Evolutionary conservation across 2,888 invertebrate species (phyloP).

Genomic region (Carpatolechia fugitivella): DNA sequence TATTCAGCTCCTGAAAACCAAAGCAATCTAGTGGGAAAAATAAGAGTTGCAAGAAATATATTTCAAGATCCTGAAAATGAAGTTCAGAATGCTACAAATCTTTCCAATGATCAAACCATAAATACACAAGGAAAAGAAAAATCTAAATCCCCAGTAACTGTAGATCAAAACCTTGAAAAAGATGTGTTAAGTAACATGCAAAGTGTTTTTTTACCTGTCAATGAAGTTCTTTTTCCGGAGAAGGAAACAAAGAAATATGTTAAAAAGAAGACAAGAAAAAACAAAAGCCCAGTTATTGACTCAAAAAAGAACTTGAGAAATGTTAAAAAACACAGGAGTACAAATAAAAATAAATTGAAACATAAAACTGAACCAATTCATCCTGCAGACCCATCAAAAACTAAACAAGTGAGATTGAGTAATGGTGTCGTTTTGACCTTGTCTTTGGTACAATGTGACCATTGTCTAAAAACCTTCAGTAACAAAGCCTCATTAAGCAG

Average conservation of each 20-base stretch:
- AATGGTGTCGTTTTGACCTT: conserved; percentile 41
- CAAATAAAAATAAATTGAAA: not conserved
- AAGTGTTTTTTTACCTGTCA: conserved; percentile 13
- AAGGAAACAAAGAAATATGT: conserved; percentile 4
- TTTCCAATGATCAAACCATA: not conserved
- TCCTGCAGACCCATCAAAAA: conserved; percentile 18
- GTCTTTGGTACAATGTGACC: conserved; percentile 69
- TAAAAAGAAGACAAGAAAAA: conserved; percentile 14
- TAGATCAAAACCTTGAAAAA: conserved; percentile 9
- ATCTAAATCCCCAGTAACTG: not conserved
- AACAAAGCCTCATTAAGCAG: conserved; percentile 83
- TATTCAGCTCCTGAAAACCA: not conserved
- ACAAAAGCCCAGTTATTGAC: not conserved
- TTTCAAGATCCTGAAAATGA: not conserved
- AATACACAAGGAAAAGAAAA: not conserved
- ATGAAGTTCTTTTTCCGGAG: conserved; percentile 1
- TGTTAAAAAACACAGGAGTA: conserved; percentile 18
- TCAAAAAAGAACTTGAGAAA: conserved; percentile 19
- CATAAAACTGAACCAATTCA: not conserved
- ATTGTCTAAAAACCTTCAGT: conserved; percentile 82
- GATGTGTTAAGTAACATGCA: conserved; percentile 17
- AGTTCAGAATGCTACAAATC: conserved; percentile 15
- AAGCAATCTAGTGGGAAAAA: not conserved
- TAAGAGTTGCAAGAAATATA: conserved; percentile 10
- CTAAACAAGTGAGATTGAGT: conserved; percentile 35